A percentile compares a stretch with the other conserved stretches of the same genome.
phyloP scores from a whole-genome alignment of 35 echinoderm and acorn worm species.

The Patiria miniata region DNA sequence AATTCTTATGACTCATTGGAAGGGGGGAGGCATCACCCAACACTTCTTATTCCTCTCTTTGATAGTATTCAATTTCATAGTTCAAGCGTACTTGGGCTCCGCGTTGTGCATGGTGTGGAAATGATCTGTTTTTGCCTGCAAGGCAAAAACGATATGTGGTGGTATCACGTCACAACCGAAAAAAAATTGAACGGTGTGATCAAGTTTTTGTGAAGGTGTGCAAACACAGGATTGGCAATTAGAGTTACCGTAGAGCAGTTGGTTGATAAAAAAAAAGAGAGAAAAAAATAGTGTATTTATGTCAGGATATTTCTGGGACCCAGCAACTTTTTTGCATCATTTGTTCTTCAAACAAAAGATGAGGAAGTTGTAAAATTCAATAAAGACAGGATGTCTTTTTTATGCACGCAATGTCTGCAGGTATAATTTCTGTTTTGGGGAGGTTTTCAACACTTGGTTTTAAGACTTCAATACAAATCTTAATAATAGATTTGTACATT shows the following conservation, averaged over 20 bases:
- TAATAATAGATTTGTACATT: no score
- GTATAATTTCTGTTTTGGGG: no score
- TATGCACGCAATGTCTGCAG: no score
- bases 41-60: not conserved
- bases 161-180: conserved; percentile 17
- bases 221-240: not conserved
- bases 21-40: not conserved
- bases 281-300: no score
- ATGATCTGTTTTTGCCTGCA: not conserved
- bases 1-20: not conserved
- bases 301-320: no score
- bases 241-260: not conserved
- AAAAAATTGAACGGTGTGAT: not conserved
- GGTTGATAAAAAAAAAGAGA: no score
- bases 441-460: no score
- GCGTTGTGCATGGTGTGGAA: not conserved
- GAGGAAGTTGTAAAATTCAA: no score
- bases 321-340: no score
- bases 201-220: not conserved
- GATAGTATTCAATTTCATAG: conserved; percentile 23
- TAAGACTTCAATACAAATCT: no score
- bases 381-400: no score
- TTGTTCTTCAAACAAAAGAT: no score
- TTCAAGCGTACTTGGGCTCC: conserved; percentile 8
- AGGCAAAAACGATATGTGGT: conserved; percentile 19